Percentiles rank a stretch among this genome's conserved stretches.
These are phyloP conservation scores for Liparis tanakae DNA, from an alignment of 2,797 vertebrate genomes.

Conservation along the genomic window DNA sequence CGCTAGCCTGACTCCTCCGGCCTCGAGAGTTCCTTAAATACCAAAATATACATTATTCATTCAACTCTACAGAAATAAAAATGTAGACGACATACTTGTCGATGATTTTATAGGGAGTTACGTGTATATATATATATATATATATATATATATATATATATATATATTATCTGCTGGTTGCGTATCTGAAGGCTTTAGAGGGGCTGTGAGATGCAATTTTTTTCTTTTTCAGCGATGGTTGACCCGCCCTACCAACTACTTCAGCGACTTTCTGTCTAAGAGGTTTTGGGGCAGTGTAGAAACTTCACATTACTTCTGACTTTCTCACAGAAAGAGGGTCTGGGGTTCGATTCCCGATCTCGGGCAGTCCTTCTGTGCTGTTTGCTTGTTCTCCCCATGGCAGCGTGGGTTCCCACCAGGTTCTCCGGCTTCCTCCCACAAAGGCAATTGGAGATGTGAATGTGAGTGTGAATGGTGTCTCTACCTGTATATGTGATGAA, in stretches of 20 bases:
- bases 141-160: neutral
- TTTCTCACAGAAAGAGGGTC: neutral
- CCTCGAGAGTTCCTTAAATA: neutral
- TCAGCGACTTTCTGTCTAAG: neutral
- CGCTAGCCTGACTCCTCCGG: no score
- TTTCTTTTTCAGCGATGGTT: neutral
- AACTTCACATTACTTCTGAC: neutral
- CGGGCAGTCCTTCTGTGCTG: no score
- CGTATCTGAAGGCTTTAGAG: neutral
- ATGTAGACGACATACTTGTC: neutral
- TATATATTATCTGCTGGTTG: neutral
- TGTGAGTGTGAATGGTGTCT: no score
- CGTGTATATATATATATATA: neutral
- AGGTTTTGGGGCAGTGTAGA: neutral
- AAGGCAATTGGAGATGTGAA: no score
- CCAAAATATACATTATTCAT: neutral
- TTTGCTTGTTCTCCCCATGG: no score
- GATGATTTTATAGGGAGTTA: no score
- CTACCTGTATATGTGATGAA: no score
- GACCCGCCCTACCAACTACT: neutral
- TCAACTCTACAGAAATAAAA: neutral
- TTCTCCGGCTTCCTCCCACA: no score
- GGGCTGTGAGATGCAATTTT: neutral
- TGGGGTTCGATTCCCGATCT: no score
- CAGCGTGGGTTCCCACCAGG: no score